Evolutionary conservation across 2,797 vertebrate species (phyloP).

Genomic region (Champsocephalus gunnari): DNA sequence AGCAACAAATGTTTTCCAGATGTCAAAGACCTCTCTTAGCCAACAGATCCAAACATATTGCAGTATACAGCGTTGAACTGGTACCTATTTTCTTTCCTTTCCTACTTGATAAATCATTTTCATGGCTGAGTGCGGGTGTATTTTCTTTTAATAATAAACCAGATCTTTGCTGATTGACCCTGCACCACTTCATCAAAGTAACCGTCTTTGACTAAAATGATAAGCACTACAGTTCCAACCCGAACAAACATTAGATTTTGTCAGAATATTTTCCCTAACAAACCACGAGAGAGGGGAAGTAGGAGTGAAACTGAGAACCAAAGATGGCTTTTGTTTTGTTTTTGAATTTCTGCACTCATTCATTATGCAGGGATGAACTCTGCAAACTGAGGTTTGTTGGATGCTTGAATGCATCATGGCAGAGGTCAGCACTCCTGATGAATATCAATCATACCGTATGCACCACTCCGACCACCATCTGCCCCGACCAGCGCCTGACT

Average conservation of each 20-base stretch:
- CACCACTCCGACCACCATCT: slow-evolving; percentile 81
- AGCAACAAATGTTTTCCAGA: neutral
- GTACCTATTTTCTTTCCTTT: slow-evolving; percentile 19
- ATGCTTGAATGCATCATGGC: slow-evolving; percentile 65
- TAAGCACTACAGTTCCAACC: slow-evolving; percentile 9
- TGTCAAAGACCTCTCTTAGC: slow-evolving; percentile 26
- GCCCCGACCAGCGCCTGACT: slow-evolving; percentile 73
- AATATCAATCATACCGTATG: slow-evolving; percentile 81
- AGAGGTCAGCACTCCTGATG: slow-evolving; percentile 80
- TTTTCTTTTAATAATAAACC: slow-evolving; percentile 34
- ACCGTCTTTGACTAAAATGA: slow-evolving; percentile 9
- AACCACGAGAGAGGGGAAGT: neutral
- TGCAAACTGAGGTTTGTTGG: slow-evolving; percentile 35
- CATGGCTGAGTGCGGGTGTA: slow-evolving; percentile 18
- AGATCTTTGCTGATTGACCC: slow-evolving; percentile 30
- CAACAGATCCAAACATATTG: slow-evolving; percentile 2
- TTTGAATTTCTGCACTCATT: slow-evolving; percentile 70
- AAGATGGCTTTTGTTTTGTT: slow-evolving; percentile 65
- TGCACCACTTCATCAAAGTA: neutral
- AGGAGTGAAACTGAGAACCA: slow-evolving; percentile 17
- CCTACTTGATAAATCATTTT: slow-evolving; percentile 5
- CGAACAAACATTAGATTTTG: slow-evolving; percentile 6
- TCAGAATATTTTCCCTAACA: slow-evolving; percentile 23
- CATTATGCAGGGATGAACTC: slow-evolving; percentile 79
- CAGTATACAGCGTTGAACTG: slow-evolving; percentile 6